A percentile compares a stretch with the other conserved stretches of the same genome.
These are phyloP conservation scores for Sitophilus oryzae DNA, from an alignment of 1,140 invertebrate species.

Conservation along the genomic window DNA sequence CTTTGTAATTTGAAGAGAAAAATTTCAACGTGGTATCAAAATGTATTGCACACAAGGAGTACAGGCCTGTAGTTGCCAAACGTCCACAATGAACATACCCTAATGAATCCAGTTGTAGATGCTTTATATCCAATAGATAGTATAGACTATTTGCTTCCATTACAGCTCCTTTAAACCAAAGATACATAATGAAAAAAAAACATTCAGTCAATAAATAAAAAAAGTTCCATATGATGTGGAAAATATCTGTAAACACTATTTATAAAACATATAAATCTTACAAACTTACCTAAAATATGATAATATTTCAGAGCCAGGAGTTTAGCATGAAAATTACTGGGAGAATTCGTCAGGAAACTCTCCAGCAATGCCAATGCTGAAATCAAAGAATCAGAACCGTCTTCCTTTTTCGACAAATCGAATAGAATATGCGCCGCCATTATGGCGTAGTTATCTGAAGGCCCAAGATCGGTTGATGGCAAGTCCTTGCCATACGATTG, in stretches of 20 bases:
- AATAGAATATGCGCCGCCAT: constrained; percentile 73
- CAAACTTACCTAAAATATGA: constrained; percentile 58
- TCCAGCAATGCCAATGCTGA: constrained; percentile 64
- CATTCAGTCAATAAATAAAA: background rate
- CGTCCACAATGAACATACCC: constrained; percentile 75
- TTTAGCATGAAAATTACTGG: constrained; percentile 74
- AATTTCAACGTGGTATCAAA: constrained; percentile 74
- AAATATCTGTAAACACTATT: background rate
- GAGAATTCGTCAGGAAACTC: constrained; percentile 61
- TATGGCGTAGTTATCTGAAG: constrained; percentile 70
- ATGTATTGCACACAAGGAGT: constrained; percentile 56
- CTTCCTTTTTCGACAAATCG: constrained; percentile 57
- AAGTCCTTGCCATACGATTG: constrained; percentile 47
- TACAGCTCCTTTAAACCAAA: constrained; percentile 64
- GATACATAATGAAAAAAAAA: too few species aligned
- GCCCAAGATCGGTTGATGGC: constrained; percentile 54
- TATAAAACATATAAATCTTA: background rate
- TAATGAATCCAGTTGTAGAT: constrained; percentile 89
- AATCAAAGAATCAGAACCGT: constrained; percentile 54
- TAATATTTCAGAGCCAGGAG: constrained; percentile 67
- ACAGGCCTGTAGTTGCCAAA: constrained; percentile 62
- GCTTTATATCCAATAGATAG: constrained; percentile 79
- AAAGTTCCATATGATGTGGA: too few species aligned
- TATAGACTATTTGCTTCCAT: constrained; percentile 63
- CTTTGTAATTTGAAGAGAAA: constrained; percentile 80